Conservation (phyloP, 2,797 vertebrate genomes). For the Melopsittacus undulatus region DNA sequence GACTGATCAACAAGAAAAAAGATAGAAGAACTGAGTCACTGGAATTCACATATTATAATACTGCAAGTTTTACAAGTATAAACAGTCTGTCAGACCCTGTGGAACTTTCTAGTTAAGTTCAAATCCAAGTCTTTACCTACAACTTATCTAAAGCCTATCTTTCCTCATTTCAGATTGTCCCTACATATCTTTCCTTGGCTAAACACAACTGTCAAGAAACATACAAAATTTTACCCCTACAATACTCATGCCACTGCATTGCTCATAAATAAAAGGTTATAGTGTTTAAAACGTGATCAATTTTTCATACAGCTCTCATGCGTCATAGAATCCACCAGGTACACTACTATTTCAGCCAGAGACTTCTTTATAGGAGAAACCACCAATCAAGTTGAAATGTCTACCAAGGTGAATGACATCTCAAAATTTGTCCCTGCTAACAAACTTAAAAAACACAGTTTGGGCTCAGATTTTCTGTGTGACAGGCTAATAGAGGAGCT, state of each 20-base stretch:
- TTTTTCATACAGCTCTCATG: not conserved
- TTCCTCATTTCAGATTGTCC: not conserved
- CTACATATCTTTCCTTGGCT: not conserved
- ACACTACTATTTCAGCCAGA: not conserved
- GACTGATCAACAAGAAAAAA: not conserved
- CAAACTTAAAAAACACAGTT: not conserved
- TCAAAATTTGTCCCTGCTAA: not conserved
- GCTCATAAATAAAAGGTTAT: not conserved
- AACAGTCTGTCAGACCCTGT: not conserved
- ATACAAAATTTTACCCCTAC: not conserved
- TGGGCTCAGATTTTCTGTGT: not conserved
- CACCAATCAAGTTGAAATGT: not conserved
- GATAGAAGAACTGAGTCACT: not conserved
- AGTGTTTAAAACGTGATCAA: not conserved
- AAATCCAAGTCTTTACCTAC: not conserved
- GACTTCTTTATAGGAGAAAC: not conserved
- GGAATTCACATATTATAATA: not conserved
- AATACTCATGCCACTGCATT: not conserved
- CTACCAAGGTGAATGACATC: not conserved
- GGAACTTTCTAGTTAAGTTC: not conserved
- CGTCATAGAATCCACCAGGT: not conserved
- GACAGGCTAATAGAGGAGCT: not conserved
- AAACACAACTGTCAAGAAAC: not conserved
- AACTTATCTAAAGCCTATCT: not conserved
- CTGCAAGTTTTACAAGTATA: not conserved